Percentiles rank a stretch among this genome's conserved stretches.
phyloP scores from a whole-genome alignment of 2,888 invertebrate species.

The Morpho deidamia region DNA sequence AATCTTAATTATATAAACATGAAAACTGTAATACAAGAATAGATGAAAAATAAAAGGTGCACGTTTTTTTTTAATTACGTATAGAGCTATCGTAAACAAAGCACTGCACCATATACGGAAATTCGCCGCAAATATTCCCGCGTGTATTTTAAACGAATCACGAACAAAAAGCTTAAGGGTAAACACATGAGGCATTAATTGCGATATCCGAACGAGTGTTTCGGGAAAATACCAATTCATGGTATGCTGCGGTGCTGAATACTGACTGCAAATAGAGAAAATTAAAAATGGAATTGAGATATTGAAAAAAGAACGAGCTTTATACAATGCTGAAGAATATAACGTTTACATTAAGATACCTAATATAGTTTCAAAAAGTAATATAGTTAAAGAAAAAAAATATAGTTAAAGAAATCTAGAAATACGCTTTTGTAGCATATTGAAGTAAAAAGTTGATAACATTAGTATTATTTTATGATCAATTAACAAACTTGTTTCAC shows the following conservation, averaged over 20 bases:
- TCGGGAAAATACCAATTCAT: constrained; percentile 12
- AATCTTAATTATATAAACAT: no score
- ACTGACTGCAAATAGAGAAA: not conserved
- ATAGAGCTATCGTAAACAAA: constrained; percentile 6
- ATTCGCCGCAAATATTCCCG: not conserved
- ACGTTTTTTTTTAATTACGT: not conserved
- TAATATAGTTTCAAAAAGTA: no score
- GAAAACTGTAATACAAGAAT: no score
- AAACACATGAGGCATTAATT: constrained; percentile 17
- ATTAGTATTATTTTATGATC: no score
- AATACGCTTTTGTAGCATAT: no score
- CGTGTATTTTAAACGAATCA: not conserved
- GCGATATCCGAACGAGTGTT: constrained; percentile 16
- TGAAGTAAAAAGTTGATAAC: no score
- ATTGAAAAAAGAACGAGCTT: not conserved
- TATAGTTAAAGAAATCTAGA: no score
- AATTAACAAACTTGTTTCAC: no score
- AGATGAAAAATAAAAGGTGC: no score
- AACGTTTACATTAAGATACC: no score
- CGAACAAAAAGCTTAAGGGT: constrained; percentile 13
- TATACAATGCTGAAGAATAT: not conserved
- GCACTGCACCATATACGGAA: not conserved
- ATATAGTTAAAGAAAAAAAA: no score
- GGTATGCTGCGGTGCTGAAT: not conserved
- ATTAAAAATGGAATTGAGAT: not conserved